These are phyloP conservation scores for Ciona savignyi DNA, from an alignment of 23 tunicate species.

Conservation along the genomic window DNA sequence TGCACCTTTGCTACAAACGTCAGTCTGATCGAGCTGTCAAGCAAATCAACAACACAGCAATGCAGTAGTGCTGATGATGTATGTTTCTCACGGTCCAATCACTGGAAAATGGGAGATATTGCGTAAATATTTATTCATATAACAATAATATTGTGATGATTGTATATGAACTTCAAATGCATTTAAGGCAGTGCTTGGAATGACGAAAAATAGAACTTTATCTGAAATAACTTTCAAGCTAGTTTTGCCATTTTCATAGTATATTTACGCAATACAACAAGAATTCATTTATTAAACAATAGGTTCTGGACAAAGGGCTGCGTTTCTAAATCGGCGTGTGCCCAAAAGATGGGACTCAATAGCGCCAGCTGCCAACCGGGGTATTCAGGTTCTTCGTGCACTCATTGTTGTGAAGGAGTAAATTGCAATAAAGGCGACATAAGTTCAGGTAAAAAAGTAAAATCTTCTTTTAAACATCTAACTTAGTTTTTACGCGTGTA, in stretches of 20 bases:
- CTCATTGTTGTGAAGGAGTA: not conserved
- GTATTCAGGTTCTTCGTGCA: not conserved
- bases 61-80: not conserved
- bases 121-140: not conserved
- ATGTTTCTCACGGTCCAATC: not conserved
- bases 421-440: not conserved
- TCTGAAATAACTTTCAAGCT: too few species aligned
- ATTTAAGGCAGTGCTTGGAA: too few species aligned
- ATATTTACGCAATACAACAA: too few species aligned
- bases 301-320: not conserved
- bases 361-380: not conserved
- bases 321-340: not conserved
- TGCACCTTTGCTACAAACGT: not conserved
- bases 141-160: too few species aligned
- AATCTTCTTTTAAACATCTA: not conserved
- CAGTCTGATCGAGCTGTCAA: not conserved
- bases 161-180: too few species aligned
- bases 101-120: not conserved
- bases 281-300: too few species aligned
- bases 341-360: not conserved
- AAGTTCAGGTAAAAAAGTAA: not conserved
- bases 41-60: not conserved
- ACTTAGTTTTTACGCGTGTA: too few species aligned
- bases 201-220: too few species aligned
- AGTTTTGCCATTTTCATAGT: too few species aligned